Conservation (phyloP, 2,888 invertebrate species). For the Helleia helle region DNA sequence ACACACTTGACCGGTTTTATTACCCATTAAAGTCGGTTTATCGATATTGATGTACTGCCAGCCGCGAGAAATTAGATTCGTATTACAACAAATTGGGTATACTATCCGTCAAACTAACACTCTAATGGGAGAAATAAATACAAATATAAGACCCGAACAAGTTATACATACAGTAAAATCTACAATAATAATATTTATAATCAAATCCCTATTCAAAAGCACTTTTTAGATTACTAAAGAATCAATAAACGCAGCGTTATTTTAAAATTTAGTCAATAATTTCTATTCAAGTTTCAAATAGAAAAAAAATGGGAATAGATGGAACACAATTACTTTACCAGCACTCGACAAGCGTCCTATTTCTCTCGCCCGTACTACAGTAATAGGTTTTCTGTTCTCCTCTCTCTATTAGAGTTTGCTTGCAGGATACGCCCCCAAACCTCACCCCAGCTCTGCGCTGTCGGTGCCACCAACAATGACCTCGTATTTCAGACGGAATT, state of each 20-base stretch:
- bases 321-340: constrained; percentile 68
- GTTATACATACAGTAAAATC: too few species aligned
- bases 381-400: constrained; percentile 57
- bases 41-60: not conserved
- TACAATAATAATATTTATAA: too few species aligned
- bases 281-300: constrained; percentile 38
- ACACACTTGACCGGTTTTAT: not conserved
- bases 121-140: too few species aligned
- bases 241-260: not conserved
- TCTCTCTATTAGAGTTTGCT: constrained; percentile 27
- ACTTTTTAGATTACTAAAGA: too few species aligned
- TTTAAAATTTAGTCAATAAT: constrained; percentile 30
- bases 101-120: too few species aligned
- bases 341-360: constrained; percentile 61
- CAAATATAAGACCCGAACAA: too few species aligned
- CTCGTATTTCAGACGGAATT: constrained; percentile 72
- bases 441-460: constrained; percentile 47
- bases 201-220: too few species aligned
- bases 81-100: too few species aligned
- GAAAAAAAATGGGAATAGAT: constrained; percentile 41
- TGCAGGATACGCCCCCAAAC: constrained; percentile 32
- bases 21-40: constrained; percentile 3
- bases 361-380: constrained; percentile 65
- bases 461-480: constrained; percentile 71
- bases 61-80: not conserved